Evolutionary conservation across 2,888 invertebrate species (phyloP).

Genomic region (Apamea anceps): DNA sequence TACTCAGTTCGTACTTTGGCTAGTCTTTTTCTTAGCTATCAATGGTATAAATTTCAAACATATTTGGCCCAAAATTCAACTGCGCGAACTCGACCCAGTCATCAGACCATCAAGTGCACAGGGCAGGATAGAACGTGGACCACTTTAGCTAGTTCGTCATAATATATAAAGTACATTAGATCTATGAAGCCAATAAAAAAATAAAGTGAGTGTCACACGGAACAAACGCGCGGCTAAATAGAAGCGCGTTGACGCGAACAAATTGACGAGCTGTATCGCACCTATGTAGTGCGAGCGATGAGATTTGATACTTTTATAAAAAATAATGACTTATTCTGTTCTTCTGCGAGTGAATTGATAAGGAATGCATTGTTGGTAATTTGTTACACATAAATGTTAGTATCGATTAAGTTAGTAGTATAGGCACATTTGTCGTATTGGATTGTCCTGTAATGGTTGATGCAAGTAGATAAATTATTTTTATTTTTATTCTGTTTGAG

Average conservation of each 20-base stretch:
- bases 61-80: too few species aligned
- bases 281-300: constrained; percentile 73
- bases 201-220: constrained; percentile 66
- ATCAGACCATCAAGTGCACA: too few species aligned
- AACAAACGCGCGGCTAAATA: constrained; percentile 82
- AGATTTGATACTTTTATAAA: constrained; percentile 74
- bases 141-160: neutral
- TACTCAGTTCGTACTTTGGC: neutral
- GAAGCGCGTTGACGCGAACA: constrained; percentile 86
- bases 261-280: constrained; percentile 85
- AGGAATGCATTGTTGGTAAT: neutral
- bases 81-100: too few species aligned
- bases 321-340: neutral
- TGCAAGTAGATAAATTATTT: too few species aligned
- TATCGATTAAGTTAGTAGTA: neutral
- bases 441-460: too few species aligned
- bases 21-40: too few species aligned
- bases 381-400: neutral
- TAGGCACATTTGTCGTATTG: too few species aligned
- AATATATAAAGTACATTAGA: constrained; percentile 8
- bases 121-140: neutral
- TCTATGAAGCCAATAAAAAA: constrained; percentile 39
- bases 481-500: too few species aligned
- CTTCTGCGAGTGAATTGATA: neutral
- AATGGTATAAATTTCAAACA: too few species aligned